These are phyloP conservation scores for Tretioscincus oriximinensis DNA, from an alignment of 2,113 vertebrate species.

Conservation along the genomic window DNA sequence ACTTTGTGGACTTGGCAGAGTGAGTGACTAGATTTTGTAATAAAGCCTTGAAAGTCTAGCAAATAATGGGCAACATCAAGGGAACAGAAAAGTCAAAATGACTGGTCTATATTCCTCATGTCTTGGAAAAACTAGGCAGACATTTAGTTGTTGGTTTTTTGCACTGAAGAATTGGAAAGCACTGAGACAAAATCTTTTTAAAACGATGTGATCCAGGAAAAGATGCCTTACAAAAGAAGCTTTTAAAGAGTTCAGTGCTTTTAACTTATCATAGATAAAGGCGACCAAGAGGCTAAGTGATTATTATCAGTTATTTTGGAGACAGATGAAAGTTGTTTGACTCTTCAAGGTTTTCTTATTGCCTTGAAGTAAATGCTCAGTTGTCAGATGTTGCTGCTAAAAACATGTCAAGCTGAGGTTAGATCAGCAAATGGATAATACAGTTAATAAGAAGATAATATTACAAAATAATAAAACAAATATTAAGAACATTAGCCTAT, in stretches of 20 bases:
- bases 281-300: constrained; percentile 2
- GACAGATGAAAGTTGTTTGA: constrained; percentile 4
- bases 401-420: background rate
- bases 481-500: background rate
- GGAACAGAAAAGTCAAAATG: background rate
- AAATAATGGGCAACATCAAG: background rate
- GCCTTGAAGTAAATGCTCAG: background rate
- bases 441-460: background rate
- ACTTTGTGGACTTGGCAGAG: no score
- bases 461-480: background rate
- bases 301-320: background rate
- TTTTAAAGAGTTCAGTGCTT: background rate
- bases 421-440: background rate
- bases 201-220: background rate
- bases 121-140: background rate
- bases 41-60: background rate
- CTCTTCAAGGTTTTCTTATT: background rate
- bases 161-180: background rate
- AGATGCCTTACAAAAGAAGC: background rate
- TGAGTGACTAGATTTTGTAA: background rate
- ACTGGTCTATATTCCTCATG: background rate
- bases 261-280: constrained; percentile 12
- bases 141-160: background rate
- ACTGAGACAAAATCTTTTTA: background rate
- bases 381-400: background rate